These are phyloP conservation scores for Laterallus jamaicensis DNA, from an alignment of 2,113 vertebrate genomes.

Conservation along the genomic window DNA sequence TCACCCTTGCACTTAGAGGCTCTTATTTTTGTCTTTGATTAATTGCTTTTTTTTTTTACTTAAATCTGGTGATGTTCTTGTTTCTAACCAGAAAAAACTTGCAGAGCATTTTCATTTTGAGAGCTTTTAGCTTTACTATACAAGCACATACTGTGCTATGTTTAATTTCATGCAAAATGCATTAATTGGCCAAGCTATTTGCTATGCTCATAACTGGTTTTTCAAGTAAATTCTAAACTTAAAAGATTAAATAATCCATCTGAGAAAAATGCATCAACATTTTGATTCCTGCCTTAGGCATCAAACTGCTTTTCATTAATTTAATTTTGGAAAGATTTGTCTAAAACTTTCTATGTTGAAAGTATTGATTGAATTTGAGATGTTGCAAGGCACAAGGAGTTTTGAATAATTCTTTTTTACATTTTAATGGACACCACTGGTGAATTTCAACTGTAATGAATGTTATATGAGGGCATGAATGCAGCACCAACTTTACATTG, in stretches of 20 bases:
- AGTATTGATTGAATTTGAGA: neutral
- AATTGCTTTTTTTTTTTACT: neutral
- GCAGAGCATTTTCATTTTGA: neutral
- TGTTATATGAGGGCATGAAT: neutral
- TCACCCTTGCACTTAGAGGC: neutral
- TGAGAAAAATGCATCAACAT: neutral
- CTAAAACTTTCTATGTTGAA: neutral
- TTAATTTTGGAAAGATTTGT: neutral
- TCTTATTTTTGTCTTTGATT: neutral
- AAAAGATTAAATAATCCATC: neutral
- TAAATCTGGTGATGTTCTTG: neutral
- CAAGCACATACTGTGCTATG: neutral
- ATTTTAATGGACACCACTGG: neutral
- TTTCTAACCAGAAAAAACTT: neutral
- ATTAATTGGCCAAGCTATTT: neutral
- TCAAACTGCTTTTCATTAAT: neutral
- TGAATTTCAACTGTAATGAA: neutral
- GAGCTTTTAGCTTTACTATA: neutral
- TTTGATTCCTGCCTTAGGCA: neutral
- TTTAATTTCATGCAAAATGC: neutral
- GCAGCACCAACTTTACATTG: neutral
- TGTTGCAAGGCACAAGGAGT: neutral
- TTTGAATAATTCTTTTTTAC: neutral
- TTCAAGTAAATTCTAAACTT: neutral
- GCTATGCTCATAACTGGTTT: neutral